Percentiles rank a stretch among this genome's conserved stretches.
phyloP scores from a whole-genome alignment of 2,113 vertebrate species.

The Gymnogyps californianus region DNA sequence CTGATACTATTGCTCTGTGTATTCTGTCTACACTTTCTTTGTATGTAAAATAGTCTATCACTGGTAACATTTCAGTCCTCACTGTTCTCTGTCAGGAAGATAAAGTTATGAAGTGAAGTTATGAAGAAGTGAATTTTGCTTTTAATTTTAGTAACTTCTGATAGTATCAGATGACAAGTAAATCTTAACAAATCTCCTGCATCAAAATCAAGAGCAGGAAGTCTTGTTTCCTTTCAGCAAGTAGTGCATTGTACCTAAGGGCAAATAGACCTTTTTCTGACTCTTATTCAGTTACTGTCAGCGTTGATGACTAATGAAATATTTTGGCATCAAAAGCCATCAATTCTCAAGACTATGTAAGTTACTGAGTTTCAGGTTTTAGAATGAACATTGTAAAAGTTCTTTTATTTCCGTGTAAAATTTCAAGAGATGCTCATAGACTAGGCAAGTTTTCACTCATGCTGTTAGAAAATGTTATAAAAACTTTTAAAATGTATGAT shows the following conservation, averaged over 20 bases:
- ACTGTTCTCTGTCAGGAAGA: background rate
- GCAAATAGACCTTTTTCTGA: background rate
- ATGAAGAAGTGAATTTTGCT: background rate
- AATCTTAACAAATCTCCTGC: background rate
- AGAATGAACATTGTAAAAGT: background rate
- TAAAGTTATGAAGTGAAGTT: background rate
- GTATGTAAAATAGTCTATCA: background rate
- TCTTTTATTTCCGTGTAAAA: background rate
- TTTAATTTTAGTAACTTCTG: background rate
- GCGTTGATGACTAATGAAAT: background rate
- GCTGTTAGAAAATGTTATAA: background rate
- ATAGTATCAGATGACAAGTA: background rate
- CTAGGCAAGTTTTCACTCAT: background rate
- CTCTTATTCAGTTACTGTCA: background rate
- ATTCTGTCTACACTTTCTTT: background rate
- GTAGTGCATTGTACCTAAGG: background rate
- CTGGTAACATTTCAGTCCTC: background rate
- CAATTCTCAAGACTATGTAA: background rate
- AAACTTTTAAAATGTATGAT: background rate
- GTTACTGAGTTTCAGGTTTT: background rate
- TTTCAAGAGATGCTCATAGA: background rate
- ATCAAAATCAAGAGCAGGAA: background rate
- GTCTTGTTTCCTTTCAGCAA: constrained; percentile 24
- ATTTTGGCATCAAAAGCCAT: background rate
- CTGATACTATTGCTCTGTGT: background rate